Evolutionary conservation across 2,888 invertebrate genomes (phyloP), one percentile per base, ranked within the genome.

Genomic region (Troides helena): DNA sequence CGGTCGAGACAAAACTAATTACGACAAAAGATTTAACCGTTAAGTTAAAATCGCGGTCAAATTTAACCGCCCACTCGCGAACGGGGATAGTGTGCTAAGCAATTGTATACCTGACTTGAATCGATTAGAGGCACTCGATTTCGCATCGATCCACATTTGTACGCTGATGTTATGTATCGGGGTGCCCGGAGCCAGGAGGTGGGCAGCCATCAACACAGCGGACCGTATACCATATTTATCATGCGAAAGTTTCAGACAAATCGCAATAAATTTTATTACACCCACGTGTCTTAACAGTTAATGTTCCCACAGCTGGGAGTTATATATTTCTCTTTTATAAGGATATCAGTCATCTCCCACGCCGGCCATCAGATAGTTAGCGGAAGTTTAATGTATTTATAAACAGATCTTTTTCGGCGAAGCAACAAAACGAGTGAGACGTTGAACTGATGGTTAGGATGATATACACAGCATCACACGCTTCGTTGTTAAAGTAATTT

Each of bases 41-140:
- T 85, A 83, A 76, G 60, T 68, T 63, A 60, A 43, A 73, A 78
- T 73, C 70, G 81, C 75, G 78, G 78, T 79, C 81, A 82, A 81
- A 81, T 79, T 79, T 75, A 81, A 77, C 78, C 80, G 78, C 78
- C 78, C 76, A 80, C 79, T 74, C 74, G 56, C 74, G 72, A 87
- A 80, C 80, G 83, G 73, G 87, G 83, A 83, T 80, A 88, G 83
- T 87, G 78, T 86, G 88, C 83, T 86, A 84, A 85, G 81, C 79
- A 76, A 76, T 62, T 64, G 75, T 79, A 78, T 80, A 84, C 88
- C 81, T 86, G 88, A 86, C 78, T 70, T 76, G 88, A 84, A 85
- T 87, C 78, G 74, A 80, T 78, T 76, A 79, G 75, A 67, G 73
- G 72, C 70, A 73, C 76, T 80, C 78, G 83, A 81, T 84, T 85